These are phyloP conservation scores for Trichomalopsis sarcophagae DNA, from an alignment of 1,140 invertebrate species.

Conservation along the genomic window DNA sequence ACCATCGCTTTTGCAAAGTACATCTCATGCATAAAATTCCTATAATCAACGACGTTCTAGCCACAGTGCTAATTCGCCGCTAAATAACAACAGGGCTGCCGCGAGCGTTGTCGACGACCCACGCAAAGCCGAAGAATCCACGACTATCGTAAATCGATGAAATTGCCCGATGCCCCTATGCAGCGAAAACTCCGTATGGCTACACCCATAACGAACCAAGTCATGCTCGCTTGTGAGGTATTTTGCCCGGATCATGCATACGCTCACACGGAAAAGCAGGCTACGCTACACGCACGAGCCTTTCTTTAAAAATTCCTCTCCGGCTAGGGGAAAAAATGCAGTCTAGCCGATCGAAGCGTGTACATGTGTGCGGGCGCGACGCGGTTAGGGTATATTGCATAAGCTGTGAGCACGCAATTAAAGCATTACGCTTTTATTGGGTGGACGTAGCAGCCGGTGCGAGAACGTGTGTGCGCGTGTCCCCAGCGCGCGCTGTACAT, in stretches of 20 bases:
- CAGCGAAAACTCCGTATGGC: neutral
- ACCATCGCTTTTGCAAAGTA: no score
- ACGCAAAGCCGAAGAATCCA: neutral
- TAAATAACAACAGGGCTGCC: no score
- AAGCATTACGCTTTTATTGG: conserved; percentile 54
- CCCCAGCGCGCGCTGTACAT: neutral
- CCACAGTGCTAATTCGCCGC: no score
- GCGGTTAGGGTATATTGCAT: neutral
- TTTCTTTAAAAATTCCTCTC: conserved; percentile 8
- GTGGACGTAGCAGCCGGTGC: conserved; percentile 40
- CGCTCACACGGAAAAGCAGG: neutral
- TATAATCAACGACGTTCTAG: neutral
- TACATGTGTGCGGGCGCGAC: neutral
- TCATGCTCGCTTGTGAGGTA: neutral
- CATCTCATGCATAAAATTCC: no score
- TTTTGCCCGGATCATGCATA: neutral
- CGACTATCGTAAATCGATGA: conserved; percentile 6
- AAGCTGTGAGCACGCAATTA: conserved; percentile 51
- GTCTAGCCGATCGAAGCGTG: neutral
- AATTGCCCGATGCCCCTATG: neutral
- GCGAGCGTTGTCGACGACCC: no score
- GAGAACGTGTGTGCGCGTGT: neutral
- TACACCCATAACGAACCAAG: neutral
- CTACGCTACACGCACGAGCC: neutral
- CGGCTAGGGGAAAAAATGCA: neutral